Percentiles rank a stretch among this genome's conserved stretches.
These are phyloP conservation scores for Drosophila fulvimacula DNA, from an alignment of 2,888 invertebrate genomes.

Conservation along the genomic window DNA sequence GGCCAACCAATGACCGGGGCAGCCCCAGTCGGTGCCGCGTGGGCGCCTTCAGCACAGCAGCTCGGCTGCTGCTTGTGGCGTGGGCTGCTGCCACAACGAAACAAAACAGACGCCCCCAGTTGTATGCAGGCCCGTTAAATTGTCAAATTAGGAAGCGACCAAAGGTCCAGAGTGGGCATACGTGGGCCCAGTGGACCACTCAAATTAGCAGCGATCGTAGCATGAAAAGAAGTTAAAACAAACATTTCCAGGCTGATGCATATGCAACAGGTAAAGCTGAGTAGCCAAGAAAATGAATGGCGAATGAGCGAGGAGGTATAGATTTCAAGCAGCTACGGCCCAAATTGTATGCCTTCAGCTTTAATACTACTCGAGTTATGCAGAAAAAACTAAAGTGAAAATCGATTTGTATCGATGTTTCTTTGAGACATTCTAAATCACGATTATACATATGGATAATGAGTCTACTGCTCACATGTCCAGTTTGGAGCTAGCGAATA, in stretches of 20 bases:
- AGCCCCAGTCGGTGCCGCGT: conserved; percentile 9
- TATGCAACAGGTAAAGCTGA: background rate
- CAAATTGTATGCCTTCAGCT: background rate
- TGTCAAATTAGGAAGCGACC: conserved; percentile 64
- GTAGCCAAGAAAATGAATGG: background rate
- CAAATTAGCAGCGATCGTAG: conserved; percentile 7
- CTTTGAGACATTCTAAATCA: background rate
- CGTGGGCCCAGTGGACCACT: conserved; percentile 34
- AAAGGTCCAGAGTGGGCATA: conserved; percentile 14
- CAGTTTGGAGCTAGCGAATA: background rate
- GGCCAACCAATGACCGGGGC: background rate
- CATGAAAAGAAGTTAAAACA: background rate
- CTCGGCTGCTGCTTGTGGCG: conserved; percentile 11
- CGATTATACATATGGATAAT: background rate
- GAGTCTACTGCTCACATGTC: background rate
- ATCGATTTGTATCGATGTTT: background rate
- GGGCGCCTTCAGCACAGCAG: conserved; percentile 15
- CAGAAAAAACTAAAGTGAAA: too few relatives aligned
- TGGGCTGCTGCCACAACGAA: conserved; percentile 37
- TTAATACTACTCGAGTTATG: background rate
- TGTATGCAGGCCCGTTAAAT: conserved; percentile 51
- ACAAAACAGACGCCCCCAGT: conserved; percentile 25
- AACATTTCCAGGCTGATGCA: background rate
- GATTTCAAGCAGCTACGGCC: background rate
- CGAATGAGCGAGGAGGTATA: background rate